phyloP scores from a whole-genome alignment of 2,797 vertebrate species.

The Anniella stebbinsi region DNA sequence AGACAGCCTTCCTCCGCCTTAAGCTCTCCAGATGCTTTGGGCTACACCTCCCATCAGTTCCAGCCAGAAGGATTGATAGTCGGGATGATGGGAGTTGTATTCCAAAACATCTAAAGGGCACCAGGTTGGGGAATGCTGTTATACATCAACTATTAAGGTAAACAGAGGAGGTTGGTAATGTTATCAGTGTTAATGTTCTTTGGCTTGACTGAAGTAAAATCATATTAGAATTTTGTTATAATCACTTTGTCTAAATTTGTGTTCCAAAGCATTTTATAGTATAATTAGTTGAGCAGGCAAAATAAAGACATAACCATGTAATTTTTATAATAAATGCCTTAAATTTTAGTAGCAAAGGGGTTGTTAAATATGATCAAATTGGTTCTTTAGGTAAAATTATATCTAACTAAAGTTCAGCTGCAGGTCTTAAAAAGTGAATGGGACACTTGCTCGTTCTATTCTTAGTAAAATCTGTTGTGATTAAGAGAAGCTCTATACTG shows the following conservation, averaged over 20 bases:
- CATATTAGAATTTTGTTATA: background rate
- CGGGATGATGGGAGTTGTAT: too few species aligned
- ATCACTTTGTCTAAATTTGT: background rate
- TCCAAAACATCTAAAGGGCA: too few species aligned
- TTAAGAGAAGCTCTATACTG: constrained; percentile 3
- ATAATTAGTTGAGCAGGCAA: background rate
- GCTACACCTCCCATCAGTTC: too few species aligned
- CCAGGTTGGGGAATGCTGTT: too few species aligned
- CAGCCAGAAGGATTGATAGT: too few species aligned
- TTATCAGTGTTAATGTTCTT: background rate
- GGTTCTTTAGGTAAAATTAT: background rate
- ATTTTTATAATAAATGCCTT: constrained; percentile 10
- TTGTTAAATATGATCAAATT: background rate
- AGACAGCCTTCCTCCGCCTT: too few species aligned
- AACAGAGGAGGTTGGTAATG: background rate
- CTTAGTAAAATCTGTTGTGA: background rate
- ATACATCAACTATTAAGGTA: background rate
- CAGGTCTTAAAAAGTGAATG: background rate
- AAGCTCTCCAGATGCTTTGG: too few species aligned
- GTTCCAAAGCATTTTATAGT: background rate
- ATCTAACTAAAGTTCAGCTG: background rate
- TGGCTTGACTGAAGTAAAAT: background rate
- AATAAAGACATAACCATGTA: background rate
- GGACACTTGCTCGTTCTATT: background rate
- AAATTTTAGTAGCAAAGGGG: background rate